Conservation (phyloP, 1,140 invertebrate species). For the Plectrocnemia conspersa region DNA sequence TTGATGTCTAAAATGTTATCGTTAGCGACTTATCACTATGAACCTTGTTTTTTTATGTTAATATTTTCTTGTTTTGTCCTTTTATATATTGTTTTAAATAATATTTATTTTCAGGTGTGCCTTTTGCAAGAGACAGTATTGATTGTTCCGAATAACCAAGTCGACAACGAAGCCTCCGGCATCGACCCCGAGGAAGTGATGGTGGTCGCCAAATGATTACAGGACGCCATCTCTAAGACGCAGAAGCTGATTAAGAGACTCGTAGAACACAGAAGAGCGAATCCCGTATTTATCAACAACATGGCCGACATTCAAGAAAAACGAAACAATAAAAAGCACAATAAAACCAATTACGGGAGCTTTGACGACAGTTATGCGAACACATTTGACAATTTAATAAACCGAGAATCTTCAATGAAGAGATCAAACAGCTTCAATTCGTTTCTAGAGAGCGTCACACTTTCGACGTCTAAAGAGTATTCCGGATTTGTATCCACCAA, state of each 20-base stretch:
- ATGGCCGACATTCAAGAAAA: conserved; percentile 8
- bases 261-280: conserved; percentile 17
- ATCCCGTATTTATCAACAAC: conserved; percentile 11
- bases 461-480: background rate
- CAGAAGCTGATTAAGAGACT: conserved; percentile 28
- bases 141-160: conserved; percentile 13
- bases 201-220: conserved; percentile 33
- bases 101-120: conserved; percentile 24
- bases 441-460: conserved; percentile 2
- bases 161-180: conserved; percentile 17
- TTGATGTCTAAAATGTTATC: too few relatives aligned
- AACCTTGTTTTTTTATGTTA: too few relatives aligned
- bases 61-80: conserved; percentile 1
- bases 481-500: too few relatives aligned
- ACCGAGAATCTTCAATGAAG: background rate
- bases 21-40: too few relatives aligned
- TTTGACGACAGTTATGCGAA: conserved; percentile 26
- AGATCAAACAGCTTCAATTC: conserved; percentile 17
- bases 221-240: conserved; percentile 30
- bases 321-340: conserved; percentile 8
- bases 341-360: conserved; percentile 29
- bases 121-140: conserved; percentile 15
- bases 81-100: background rate
- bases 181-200: conserved; percentile 26
- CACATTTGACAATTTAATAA: background rate